A percentile compares a stretch with the other conserved stretches of the same genome.
Evolutionary conservation across 2,797 vertebrate species (phyloP).

Genomic region (Vultur gryphus): DNA sequence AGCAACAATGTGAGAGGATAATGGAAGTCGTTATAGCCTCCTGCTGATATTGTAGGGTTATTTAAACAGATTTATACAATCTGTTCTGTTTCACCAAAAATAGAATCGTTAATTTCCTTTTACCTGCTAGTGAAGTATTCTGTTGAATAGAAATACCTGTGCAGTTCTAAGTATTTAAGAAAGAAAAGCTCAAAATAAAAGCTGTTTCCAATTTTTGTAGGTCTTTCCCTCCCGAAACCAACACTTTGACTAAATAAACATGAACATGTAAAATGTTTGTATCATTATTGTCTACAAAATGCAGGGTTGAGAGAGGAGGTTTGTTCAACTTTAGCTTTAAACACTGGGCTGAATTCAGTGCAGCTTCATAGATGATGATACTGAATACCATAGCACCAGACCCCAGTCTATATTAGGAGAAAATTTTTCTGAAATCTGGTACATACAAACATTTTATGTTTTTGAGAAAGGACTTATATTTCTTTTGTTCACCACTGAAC

Average conservation of each 20-base stretch:
- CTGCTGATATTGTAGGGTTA: neutral
- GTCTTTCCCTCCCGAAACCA: accelerated
- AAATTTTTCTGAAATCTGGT: neutral
- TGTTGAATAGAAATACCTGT: neutral
- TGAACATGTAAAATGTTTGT: neutral
- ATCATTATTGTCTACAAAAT: neutral
- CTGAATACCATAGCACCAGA: neutral
- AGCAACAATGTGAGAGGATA: neutral
- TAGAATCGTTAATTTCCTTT: neutral
- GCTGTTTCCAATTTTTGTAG: neutral
- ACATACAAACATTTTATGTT: neutral
- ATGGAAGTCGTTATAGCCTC: neutral
- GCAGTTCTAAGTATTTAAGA: neutral
- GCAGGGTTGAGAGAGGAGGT: neutral
- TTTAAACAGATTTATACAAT: neutral
- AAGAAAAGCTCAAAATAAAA: neutral
- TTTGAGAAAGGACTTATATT: neutral
- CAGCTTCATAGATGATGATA: neutral
- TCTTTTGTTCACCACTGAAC: neutral
- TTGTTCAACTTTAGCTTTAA: neutral
- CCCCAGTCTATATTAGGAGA: neutral
- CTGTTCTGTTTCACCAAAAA: neutral
- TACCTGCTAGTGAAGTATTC: neutral
- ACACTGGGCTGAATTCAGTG: neutral
- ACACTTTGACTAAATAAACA: neutral